Evolutionary conservation across 2,113 vertebrate species (phyloP).

Genomic region (Thinocorus orbignyianus): DNA sequence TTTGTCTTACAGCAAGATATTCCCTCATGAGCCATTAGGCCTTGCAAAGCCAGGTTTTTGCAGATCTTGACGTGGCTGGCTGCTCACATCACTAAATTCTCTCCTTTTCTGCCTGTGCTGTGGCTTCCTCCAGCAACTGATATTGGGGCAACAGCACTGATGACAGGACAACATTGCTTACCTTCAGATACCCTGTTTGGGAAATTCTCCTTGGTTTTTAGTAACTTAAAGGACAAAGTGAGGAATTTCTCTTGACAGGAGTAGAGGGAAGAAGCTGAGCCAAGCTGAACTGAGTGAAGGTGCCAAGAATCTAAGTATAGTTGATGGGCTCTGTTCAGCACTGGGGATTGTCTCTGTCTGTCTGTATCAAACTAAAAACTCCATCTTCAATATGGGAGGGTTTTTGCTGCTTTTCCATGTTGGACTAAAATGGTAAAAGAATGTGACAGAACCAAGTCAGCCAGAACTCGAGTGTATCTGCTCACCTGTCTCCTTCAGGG

Average conservation of each 20-base stretch:
- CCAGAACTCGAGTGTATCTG: background rate
- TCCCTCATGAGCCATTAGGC: background rate
- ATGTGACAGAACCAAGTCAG: slow-evolving; percentile 38
- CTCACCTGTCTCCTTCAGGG: background rate
- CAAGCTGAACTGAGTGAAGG: background rate
- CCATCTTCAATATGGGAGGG: background rate
- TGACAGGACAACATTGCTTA: background rate
- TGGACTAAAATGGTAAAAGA: background rate
- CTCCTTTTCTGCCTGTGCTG: background rate
- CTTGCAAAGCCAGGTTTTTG: background rate
- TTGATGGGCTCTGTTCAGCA: background rate
- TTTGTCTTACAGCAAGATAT: background rate
- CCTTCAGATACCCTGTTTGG: background rate
- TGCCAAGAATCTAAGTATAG: background rate
- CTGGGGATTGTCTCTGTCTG: slow-evolving; percentile 21
- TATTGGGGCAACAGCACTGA: background rate
- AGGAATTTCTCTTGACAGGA: slow-evolving; percentile 12
- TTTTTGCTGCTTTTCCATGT: background rate
- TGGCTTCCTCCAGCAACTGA: background rate
- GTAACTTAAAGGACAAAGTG: background rate
- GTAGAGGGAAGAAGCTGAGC: background rate
- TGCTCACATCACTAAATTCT: background rate
- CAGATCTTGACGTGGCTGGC: background rate
- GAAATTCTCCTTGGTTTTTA: background rate
- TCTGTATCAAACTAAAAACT: slow-evolving; percentile 15